Conservation (phyloP, 92 coral and sea anemone species). For the Plumapathes pennacea region DNA sequence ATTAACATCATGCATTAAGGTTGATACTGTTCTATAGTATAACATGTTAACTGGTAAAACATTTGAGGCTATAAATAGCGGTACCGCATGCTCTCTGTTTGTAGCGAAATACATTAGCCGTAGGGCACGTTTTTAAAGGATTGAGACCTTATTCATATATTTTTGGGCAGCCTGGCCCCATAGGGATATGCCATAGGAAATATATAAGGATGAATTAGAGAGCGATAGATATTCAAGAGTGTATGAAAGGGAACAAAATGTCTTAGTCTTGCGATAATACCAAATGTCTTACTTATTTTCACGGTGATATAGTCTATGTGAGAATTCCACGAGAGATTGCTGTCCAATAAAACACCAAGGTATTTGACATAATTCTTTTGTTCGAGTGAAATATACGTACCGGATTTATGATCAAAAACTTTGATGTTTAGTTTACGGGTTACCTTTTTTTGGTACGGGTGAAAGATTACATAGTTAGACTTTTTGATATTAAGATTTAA, state of each 20-base stretch:
- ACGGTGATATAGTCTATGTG: slow-evolving; percentile 33
- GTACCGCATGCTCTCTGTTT: slow-evolving; percentile 21
- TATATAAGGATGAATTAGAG: slow-evolving; percentile 12
- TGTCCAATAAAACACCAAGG: slow-evolving; percentile 43
- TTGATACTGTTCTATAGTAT: slow-evolving; percentile 18
- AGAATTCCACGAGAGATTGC: slow-evolving; percentile 33
- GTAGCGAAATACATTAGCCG: slow-evolving; percentile 18
- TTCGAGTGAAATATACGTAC: slow-evolving; percentile 10
- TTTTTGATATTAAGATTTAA: slow-evolving; percentile 35
- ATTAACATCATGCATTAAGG: slow-evolving; percentile 35
- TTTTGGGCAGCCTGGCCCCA: slow-evolving; percentile 32
- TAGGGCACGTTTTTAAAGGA: slow-evolving; percentile 26
- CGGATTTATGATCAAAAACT: slow-evolving; percentile 18
- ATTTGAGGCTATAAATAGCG: too few species aligned
- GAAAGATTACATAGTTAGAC: slow-evolving; percentile 35
- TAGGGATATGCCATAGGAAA: slow-evolving; percentile 6
- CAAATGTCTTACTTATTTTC: slow-evolving; percentile 33
- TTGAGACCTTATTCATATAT: slow-evolving; percentile 14
- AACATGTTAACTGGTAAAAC: too few species aligned
- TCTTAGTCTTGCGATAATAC: slow-evolving; percentile 29
- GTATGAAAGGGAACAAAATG: slow-evolving; percentile 27
- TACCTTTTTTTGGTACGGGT: slow-evolving; percentile 21
- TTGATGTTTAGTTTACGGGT: slow-evolving; percentile 19
- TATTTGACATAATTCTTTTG: slow-evolving; percentile 50
- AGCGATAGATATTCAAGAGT: slow-evolving; percentile 22